Base-by-base conservation (phyloP, 53 echinoderm and acorn worm species). In the Paracentrotus lividus region DNA sequence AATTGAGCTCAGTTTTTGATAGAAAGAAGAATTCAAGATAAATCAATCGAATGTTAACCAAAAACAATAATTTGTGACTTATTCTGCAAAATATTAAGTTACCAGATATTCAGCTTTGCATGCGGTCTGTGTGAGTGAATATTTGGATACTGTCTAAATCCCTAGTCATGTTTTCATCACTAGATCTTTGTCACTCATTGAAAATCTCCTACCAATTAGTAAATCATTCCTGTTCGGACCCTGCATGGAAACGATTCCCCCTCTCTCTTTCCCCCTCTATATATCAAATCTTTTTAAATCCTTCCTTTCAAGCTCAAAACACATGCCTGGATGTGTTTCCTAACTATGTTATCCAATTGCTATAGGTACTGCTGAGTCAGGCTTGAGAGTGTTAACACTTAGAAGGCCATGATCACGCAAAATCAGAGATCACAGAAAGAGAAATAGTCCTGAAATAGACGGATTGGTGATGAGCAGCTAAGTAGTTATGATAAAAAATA, bases 321-420 rank as follows among this genome's bases (percentile, higher is more conserved):
- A 51, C 86, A 86, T 86, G 86, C 54, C 86, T 86, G 86, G 86
- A 54, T 86, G 20, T 86, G 38, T 51, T 85, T 86, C 86, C 86
- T 86, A 56, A 86, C 54, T 86, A 24, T 86, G 56, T 86, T 86
- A 86, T 86, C 86, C 86, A 86, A 56, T 86, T 56, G 86, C 54
- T 53, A 56, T 56, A 56, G 56, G 16, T 36, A 32, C 31, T 86
- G 86, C 86, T 86, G 86, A 86, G 54, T 86, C 86, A 86, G 86
- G 47, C 6, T 13, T 27, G 56, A 0, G 38, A 76, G 47, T 47
- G 47, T 26, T 81, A 44, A 81, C 44, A 44, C 81, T 81, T 47
- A 32, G 44, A 13, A n/a, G 26, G 26, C n/a, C 8, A 81, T 81
- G 81, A 81, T 24, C 42, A 77, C 23, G 42, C 81, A 81, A 14